A percentile compares a stretch with the other conserved stretches of the same genome.
These are phyloP conservation scores for Callaeas wilsoni DNA, from an alignment of 2,113 vertebrate species.

Conservation along the genomic window DNA sequence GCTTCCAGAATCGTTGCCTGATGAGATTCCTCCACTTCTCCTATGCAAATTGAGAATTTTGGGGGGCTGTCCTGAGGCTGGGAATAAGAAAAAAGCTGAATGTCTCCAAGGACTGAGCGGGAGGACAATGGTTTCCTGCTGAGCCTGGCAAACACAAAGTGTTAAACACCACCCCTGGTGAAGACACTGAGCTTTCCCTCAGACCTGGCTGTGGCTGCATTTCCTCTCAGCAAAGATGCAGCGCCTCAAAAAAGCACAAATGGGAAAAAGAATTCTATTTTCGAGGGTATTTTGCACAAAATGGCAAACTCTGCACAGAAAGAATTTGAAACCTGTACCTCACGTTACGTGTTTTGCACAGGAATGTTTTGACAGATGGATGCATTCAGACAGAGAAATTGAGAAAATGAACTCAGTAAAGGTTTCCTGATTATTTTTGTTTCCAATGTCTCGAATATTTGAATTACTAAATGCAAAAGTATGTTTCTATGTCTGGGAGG, in stretches of 20 bases:
- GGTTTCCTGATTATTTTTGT: slow-evolving; percentile 29
- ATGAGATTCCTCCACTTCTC: background rate
- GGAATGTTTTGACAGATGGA: slow-evolving; percentile 45
- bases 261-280: background rate
- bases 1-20: background rate
- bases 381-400: slow-evolving; percentile 30
- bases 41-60: background rate
- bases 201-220: background rate
- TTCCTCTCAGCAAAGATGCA: background rate
- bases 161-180: background rate
- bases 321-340: background rate
- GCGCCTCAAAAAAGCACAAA: background rate
- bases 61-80: background rate
- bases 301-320: background rate
- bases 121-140: background rate
- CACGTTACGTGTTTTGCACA: background rate
- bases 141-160: background rate
- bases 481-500: slow-evolving; percentile 31
- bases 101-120: background rate
- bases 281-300: background rate
- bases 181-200: background rate
- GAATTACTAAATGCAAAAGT: slow-evolving; percentile 34
- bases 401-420: background rate
- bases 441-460: background rate
- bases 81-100: background rate